These are phyloP conservation scores for Orthonevra nobilis DNA, from an alignment of 2,888 invertebrate genomes.

Conservation along the genomic window DNA sequence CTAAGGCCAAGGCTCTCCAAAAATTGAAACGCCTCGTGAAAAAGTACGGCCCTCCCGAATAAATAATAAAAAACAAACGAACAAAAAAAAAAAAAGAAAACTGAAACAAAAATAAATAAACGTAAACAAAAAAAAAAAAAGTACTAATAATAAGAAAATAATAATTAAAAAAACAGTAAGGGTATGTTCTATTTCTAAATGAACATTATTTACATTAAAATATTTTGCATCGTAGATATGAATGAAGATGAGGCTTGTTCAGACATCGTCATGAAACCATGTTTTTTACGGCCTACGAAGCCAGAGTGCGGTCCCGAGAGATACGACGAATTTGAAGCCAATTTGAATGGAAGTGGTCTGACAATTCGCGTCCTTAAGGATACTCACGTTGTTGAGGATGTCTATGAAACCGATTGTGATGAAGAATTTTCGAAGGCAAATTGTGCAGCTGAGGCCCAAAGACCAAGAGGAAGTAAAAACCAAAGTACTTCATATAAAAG, in stretches of 20 bases:
- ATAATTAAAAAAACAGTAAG: constrained; percentile 34
- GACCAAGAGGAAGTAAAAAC: constrained; percentile 66
- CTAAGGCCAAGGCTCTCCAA: constrained; percentile 76
- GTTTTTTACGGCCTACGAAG: constrained; percentile 72
- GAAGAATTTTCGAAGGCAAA: constrained; percentile 72
- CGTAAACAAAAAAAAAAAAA: constrained; percentile 56
- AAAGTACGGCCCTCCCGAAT: constrained; percentile 74
- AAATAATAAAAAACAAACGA: constrained; percentile 39
- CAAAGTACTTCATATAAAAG: constrained; percentile 72
- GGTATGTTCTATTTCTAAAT: constrained; percentile 72
- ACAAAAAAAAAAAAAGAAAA: constrained; percentile 49
- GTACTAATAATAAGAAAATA: too few relatives aligned
- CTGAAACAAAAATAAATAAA: constrained; percentile 37
- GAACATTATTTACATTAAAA: not conserved
- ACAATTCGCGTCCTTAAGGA: constrained; percentile 78
- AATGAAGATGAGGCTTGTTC: constrained; percentile 68
- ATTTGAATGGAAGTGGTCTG: constrained; percentile 78
- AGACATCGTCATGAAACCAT: constrained; percentile 71
- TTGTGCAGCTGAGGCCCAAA: constrained; percentile 74
- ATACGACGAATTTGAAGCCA: constrained; percentile 79
- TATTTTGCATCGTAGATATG: constrained; percentile 17
- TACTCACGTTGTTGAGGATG: constrained; percentile 76
- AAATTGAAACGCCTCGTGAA: constrained; percentile 76
- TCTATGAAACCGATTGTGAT: constrained; percentile 74
- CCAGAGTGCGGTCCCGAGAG: constrained; percentile 77